Conservation (phyloP, 2,113 vertebrate species). For the Dicentrarchus labrax region DNA sequence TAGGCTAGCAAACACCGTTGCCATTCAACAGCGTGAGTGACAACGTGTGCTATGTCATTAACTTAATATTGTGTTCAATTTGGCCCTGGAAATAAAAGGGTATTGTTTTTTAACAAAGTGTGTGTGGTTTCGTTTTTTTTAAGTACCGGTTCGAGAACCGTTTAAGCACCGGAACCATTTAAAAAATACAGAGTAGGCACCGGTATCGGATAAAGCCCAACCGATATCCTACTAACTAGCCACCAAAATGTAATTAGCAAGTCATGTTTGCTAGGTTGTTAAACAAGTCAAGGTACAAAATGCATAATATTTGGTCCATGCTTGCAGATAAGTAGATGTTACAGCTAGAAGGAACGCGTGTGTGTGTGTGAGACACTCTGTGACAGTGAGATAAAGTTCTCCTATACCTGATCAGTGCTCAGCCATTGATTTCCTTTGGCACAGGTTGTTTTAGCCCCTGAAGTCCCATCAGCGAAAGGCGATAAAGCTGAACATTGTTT, state of each 20-base stretch:
- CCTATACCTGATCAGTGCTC: slow-evolving; percentile 10
- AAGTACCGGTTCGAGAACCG: no score
- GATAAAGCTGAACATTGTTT: slow-evolving; percentile 30
- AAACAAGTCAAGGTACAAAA: background rate
- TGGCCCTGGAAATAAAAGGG: no score
- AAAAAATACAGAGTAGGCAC: no score
- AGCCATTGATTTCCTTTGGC: slow-evolving; percentile 38
- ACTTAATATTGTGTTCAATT: no score
- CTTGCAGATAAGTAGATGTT: background rate
- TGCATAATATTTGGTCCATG: background rate
- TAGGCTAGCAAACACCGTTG: no score
- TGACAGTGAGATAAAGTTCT: slow-evolving; percentile 32
- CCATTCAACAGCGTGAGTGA: no score
- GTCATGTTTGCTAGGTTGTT: background rate
- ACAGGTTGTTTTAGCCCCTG: slow-evolving; percentile 15
- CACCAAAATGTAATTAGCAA: background rate
- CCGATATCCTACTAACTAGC: no score
- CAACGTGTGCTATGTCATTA: no score
- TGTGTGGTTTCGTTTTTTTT: no score
- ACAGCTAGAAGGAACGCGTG: background rate
- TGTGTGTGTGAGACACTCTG: slow-evolving; percentile 6
- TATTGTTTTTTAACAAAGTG: no score
- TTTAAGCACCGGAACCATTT: no score
- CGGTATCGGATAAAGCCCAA: no score
- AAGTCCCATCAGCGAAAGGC: slow-evolving; percentile 32